Conservation (phyloP, 1,140 invertebrate genomes). For the Hylaeus volcanicus region DNA sequence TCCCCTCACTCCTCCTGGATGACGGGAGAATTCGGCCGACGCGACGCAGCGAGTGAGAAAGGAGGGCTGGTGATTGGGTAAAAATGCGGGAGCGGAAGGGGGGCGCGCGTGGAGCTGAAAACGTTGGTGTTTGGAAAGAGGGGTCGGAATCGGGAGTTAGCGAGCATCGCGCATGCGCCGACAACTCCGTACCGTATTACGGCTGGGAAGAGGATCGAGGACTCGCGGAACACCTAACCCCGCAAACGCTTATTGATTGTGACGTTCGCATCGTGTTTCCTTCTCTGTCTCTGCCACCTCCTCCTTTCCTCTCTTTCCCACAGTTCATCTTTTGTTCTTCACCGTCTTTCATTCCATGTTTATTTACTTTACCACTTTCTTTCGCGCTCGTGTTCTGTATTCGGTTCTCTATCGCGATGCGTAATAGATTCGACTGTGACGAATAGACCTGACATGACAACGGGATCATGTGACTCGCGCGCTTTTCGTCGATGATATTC, state of each 20-base stretch:
- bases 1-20: constrained; percentile 15
- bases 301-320: constrained; percentile 19
- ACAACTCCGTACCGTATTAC: constrained; percentile 42
- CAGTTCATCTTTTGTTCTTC: neutral
- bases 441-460: neutral
- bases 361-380: neutral
- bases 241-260: constrained; percentile 70
- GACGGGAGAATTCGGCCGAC: constrained; percentile 28
- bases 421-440: neutral
- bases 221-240: constrained; percentile 60
- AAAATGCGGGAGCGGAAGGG: neutral
- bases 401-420: constrained; percentile 3
- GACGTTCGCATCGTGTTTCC: constrained; percentile 60
- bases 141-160: constrained; percentile 44
- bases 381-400: neutral
- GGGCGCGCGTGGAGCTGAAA: constrained; percentile 9
- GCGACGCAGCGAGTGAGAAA: constrained; percentile 1
- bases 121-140: neutral
- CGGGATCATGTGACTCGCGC: no score
- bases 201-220: constrained; percentile 51
- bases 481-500: neutral
- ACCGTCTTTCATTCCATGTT: constrained; percentile 11
- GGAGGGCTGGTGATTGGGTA: neutral
- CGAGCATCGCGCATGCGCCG: constrained; percentile 64
- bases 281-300: constrained; percentile 37